A percentile compares a stretch with the other conserved stretches of the same genome.
phyloP scores from a whole-genome alignment of 2,888 invertebrate species.

The Meteorus colon region DNA sequence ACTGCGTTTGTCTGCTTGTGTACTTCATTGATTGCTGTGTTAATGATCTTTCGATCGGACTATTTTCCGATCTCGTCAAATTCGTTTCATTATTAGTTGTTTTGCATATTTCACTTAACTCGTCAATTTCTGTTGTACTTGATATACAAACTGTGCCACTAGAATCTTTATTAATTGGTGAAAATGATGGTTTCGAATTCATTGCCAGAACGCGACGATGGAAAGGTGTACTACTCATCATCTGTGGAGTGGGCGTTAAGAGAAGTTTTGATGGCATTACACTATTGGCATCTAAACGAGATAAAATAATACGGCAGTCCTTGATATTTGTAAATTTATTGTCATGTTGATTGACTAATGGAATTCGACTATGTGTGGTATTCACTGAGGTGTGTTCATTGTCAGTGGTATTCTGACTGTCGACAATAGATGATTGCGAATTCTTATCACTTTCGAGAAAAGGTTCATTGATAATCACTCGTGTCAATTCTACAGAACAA shows the following conservation, averaged over 20 bases:
- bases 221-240: conserved; percentile 58
- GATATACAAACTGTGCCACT: background rate
- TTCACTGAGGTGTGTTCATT: background rate
- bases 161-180: conserved; percentile 52
- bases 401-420: background rate
- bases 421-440: background rate
- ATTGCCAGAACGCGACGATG: conserved; percentile 13
- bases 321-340: background rate
- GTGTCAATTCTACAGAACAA: conserved; percentile 20
- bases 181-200: conserved; percentile 42
- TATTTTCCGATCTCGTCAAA: conserved; percentile 20
- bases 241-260: conserved; percentile 8
- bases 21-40: background rate
- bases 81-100: background rate
- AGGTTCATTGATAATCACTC: background rate
- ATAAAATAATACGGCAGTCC: background rate
- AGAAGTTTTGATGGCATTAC: conserved; percentile 13
- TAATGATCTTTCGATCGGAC: background rate
- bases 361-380: background rate
- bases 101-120: background rate
- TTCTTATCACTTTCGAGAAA: background rate
- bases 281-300: conserved; percentile 32
- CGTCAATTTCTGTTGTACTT: background rate
- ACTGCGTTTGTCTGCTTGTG: background rate
- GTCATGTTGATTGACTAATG: background rate